A percentile compares a stretch with the other conserved stretches of the same genome.
These are phyloP conservation scores for Corydoras maculifer DNA, from an alignment of 2,113 vertebrate genomes.

Conservation along the genomic window DNA sequence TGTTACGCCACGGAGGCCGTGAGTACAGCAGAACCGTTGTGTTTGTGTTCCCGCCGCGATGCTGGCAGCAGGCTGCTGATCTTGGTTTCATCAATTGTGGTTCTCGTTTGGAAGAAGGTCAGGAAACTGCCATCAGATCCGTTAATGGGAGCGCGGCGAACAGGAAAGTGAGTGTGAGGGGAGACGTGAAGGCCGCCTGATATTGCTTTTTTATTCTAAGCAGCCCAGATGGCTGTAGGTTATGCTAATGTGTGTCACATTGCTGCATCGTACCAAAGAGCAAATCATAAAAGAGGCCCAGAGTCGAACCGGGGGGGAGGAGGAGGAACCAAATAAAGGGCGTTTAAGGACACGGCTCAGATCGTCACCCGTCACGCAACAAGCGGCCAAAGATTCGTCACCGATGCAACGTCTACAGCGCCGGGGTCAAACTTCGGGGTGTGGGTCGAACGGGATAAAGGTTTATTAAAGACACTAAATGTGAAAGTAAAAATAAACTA, in stretches of 20 bases:
- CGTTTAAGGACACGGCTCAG: slow-evolving; percentile 45
- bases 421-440: no score
- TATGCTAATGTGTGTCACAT: slow-evolving; percentile 53
- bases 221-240: slow-evolving; percentile 46
- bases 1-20: no score
- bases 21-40: no score
- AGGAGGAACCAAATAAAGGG: slow-evolving; percentile 30
- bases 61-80: background rate
- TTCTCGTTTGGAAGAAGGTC: slow-evolving; percentile 36
- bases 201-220: slow-evolving; percentile 42
- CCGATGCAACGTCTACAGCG: no score
- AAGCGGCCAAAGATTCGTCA: no score
- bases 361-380: background rate
- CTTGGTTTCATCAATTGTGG: slow-evolving; percentile 35
- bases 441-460: no score
- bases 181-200: slow-evolving; percentile 26
- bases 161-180: slow-evolving; percentile 16
- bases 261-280: slow-evolving; percentile 44
- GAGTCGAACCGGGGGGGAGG: slow-evolving; percentile 2
- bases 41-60: background rate
- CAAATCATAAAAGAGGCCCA: slow-evolving; percentile 31
- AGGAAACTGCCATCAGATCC: slow-evolving; percentile 43
- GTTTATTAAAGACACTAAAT: no score
- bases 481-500: no score
- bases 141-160: slow-evolving; percentile 39